Base-by-base conservation (phyloP, 2,888 invertebrate species). In the Labia minor region DNA sequence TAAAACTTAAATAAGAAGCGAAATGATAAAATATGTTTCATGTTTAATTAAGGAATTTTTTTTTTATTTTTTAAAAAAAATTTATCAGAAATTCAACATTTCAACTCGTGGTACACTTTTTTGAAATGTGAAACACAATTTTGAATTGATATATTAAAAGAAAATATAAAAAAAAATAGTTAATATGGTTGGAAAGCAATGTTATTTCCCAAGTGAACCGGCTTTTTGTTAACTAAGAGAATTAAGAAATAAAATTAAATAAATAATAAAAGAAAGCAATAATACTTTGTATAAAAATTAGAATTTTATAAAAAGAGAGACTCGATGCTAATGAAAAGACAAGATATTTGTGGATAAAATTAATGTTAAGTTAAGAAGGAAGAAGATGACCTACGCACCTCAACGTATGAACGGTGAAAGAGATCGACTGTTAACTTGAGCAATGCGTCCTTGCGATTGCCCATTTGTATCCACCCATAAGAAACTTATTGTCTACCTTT, bases 361-460 rank as follows among this genome's bases (percentile, higher is more conserved):
- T 4, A 16, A 33, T 49, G 4, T 49, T n/a, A 2, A 26, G 14
- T 8, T 3, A 49, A 4, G 49, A 11, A 21, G 66, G 64, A 67
- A 61, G 49, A 49, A 61, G 61, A 67, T 68, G 67, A 68, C 68
- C 68, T 72, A 74, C 75, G 74, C 74, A 75, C 75, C 74, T 75
- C 73, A 73, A 73, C 72, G 72, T 74, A 74, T 74, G 74, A 75
- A 74, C 73, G 73, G 73, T 74, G 73, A 75, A 75, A 75, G 75
- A 75, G 75, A 73, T 71, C 73, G 74, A 74, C 72, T 70, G 69
- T 68, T 67, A 67, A 68, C 70, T 69, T 68, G 70, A 66, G 67
- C 72, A 72, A 16, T 73, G 72, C 74, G 74, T 73, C 67, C 69
- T 66, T 67, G 64, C 37, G 64, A 37, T 33, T 64, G 11, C 37